Percentiles rank a stretch among this genome's conserved stretches.
phyloP scores from a whole-genome alignment of 2,888 invertebrate genomes.

The Homarus gammarus region DNA sequence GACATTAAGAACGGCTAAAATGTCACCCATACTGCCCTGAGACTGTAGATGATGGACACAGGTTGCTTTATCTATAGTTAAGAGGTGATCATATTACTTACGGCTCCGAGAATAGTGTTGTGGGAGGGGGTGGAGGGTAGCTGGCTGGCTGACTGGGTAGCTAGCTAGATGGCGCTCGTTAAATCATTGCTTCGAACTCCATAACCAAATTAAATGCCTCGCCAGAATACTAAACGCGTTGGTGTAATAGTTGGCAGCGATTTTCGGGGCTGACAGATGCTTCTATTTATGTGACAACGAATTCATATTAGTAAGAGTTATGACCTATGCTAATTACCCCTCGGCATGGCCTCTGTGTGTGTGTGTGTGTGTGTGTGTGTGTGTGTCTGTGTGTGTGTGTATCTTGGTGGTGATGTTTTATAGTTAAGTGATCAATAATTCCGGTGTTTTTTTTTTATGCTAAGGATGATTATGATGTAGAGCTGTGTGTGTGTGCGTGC shows the following conservation, averaged over 20 bases:
- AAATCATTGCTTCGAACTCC: slow-evolving; percentile 18
- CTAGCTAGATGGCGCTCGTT: slow-evolving; percentile 4
- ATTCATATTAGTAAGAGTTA: slow-evolving; percentile 18
- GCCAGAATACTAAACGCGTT: slow-evolving; percentile 30
- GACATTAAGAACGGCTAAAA: too few species aligned
- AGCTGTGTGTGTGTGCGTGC: too few species aligned
- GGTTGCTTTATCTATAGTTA: too few species aligned
- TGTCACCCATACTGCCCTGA: too few species aligned
- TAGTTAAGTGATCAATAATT: too few species aligned
- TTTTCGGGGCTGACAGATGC: slow-evolving; percentile 11
- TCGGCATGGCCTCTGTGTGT: not conserved
- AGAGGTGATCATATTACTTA: too few species aligned
- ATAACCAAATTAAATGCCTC: slow-evolving; percentile 22
- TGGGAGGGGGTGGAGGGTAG: not conserved
- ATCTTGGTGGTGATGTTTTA: too few species aligned
- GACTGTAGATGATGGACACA: too few species aligned
- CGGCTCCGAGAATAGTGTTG: not conserved
- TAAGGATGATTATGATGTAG: too few species aligned
- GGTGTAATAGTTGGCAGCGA: slow-evolving; percentile 1
- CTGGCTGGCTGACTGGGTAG: not conserved
- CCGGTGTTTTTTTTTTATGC: too few species aligned
- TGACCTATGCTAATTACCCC: slow-evolving; percentile 23
- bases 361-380: not conserved
- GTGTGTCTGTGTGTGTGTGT: too few species aligned
- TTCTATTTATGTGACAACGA: slow-evolving; percentile 14